These are phyloP conservation scores for Polydrusus pterygomalis DNA, from an alignment of 2,888 invertebrate genomes.

Conservation along the genomic window DNA sequence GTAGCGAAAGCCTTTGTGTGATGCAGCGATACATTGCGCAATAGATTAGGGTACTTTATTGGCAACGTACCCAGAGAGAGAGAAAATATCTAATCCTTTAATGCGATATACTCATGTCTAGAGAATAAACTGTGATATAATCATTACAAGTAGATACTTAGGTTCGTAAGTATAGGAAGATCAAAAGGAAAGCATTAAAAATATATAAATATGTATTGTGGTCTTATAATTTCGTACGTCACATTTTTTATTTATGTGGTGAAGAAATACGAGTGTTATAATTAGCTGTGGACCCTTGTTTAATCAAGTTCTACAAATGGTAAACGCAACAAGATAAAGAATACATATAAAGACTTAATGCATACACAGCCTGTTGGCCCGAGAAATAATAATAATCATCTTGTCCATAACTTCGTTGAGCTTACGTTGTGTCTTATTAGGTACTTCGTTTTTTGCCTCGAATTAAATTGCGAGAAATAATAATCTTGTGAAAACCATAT, in stretches of 20 bases:
- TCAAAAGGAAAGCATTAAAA: too few relatives aligned
- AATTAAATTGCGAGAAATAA: constrained; percentile 13
- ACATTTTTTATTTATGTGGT: neutral
- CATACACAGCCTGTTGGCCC: constrained; percentile 2
- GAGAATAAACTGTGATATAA: too few relatives aligned
- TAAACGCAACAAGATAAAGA: constrained; percentile 25
- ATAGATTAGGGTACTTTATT: neutral
- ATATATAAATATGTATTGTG: too few relatives aligned
- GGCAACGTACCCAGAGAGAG: neutral
- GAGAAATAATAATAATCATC: constrained; percentile 27
- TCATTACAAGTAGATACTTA: too few relatives aligned
- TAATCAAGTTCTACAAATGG: constrained; percentile 29
- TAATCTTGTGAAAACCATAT: neutral
- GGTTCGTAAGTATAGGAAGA: too few relatives aligned
- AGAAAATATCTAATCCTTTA: neutral
- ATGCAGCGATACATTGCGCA: neutral
- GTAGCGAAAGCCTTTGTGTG: constrained; percentile 1
- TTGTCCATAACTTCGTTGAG: constrained; percentile 16
- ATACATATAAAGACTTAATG: constrained; percentile 22
- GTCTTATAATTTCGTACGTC: too few relatives aligned
- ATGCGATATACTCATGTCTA: neutral
- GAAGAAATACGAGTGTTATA: constrained; percentile 27
- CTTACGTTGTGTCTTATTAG: constrained; percentile 5
- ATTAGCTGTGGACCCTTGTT: constrained; percentile 18
- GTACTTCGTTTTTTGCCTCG: constrained; percentile 8